Evolutionary conservation across 1,140 invertebrate species (phyloP), one percentile per base, ranked within the genome.

Genomic region (Ditylenchus dipsaci): DNA sequence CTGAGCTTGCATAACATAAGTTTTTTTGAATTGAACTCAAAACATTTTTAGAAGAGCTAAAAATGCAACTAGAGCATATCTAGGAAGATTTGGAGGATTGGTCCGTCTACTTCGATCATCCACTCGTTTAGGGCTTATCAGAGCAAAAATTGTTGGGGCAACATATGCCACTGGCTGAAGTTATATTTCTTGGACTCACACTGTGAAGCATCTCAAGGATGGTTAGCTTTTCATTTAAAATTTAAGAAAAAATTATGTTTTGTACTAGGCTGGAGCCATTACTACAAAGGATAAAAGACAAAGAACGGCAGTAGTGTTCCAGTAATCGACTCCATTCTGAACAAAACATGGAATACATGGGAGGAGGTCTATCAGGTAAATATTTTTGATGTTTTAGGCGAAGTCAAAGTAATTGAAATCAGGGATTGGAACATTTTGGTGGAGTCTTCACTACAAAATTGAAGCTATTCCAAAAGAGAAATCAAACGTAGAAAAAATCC

Each of bases 171-270:
- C 88, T 0, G 92, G 91, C n/a, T 15, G 88, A 89, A 13, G 90
- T 96, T 11, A 87, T 97, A 3, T 53, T 97, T 97, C 86, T 86
- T 97, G 21, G 95, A 97, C 84, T 94, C 92, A 26, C 95, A 97
- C 81, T 92, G 92, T 75, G 95, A 97, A 81, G 95, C 92, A 83
- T 96, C 95, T 83, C 88, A 88, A 21, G 76, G 75, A 69, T 78
- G 78, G 76, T 77, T 29, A 75, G 49, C 43, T 45, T n/a, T 11
- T n/a, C n/a, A n/a, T n/a, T 11, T 45, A n/a, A 45, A 45, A 45
- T 45, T 45, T 17, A 26, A 70, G 26, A 13, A 70, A 68, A 27
- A 26, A 64, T 71, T 62, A 26, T n/a, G n/a, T n/a, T 19, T 19
- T 11, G 33, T 75, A 73, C 7, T 21, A 78, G 74, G 74, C 81